Conservation (phyloP, 2,888 invertebrate genomes). For the Pterostichus niger region DNA sequence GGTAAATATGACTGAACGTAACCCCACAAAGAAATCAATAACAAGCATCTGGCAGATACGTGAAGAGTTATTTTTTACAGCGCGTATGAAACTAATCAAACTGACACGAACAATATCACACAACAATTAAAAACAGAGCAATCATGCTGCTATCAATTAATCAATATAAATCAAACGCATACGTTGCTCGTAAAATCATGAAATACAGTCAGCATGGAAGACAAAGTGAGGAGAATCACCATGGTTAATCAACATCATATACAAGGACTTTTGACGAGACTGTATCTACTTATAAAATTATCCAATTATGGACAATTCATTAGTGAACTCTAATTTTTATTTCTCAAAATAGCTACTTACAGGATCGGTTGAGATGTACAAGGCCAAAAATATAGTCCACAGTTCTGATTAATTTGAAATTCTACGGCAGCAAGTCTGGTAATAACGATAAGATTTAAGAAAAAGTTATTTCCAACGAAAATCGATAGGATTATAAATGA, state of each 20-base stretch:
- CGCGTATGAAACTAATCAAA: slow-evolving; percentile 61
- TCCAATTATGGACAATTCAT: no score
- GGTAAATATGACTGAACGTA: no score
- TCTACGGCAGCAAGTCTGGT: no score
- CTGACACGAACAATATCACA: slow-evolving; percentile 65
- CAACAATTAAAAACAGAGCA: slow-evolving; percentile 65
- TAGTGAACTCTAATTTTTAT: no score
- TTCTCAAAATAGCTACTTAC: no score
- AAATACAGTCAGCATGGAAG: slow-evolving; percentile 27
- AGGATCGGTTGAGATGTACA: no score
- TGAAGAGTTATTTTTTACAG: slow-evolving; percentile 54
- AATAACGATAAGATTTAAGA: no score
- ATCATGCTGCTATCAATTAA: slow-evolving; percentile 59
- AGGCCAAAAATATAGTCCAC: no score
- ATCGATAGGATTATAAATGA: not conserved
- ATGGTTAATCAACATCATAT: slow-evolving; percentile 4
- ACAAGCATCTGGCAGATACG: slow-evolving; percentile 1
- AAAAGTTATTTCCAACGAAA: no score
- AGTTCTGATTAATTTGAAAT: no score
- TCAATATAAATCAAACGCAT: slow-evolving; percentile 65
- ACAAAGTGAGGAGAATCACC: not conserved
- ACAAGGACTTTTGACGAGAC: not conserved
- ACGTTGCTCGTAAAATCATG: slow-evolving; percentile 52
- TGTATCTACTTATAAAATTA: no score
- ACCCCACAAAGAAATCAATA: slow-evolving; percentile 6